Evolutionary conservation across 2,888 invertebrate genomes (phyloP), one percentile per base, ranked within the genome.

Genomic region (Stratiomys singularior): DNA sequence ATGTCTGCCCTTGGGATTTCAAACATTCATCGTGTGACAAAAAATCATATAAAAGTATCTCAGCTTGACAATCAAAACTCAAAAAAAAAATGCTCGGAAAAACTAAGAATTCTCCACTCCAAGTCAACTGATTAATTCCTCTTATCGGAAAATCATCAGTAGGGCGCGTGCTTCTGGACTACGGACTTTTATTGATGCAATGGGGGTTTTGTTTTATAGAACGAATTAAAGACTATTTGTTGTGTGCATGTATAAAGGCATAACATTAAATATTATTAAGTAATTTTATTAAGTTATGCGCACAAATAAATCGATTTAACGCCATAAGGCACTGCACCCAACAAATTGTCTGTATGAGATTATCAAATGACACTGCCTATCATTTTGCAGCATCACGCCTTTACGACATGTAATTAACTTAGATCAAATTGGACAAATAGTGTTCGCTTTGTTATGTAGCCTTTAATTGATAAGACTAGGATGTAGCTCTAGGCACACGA

Each of bases 101-200:
- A 37, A 37, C 3, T 37, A 9, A 37, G 9, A 9, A 37, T 9
- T 15, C 52, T 4, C 4, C 7, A 52, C 7, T 15, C 52, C 52
- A 15, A 60, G 23, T 60, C 18, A 60, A 25, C 25, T 60, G 60
- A 23, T 60, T 25, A 60, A 60, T 23, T 9, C 60, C 15, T 30
- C 28, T 60, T 60, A 60, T 64, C 64, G 28, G 28, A 27, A 1
- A 64, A 64, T 30, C 64, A 64, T 64, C 28, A 30, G 30, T 28
- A 7, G 3, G 64, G 28, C 28, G 30, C 64, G 30, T 64, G 64
- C n/a, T 64, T 64, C 7, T 64, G 64, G 28, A 64, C 64, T 64
- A 27, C 30, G 30, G 64, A 64, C 64, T 64, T 30, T 30, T 64
- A 30, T 64, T 64, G 64, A 64, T 27, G 64, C 18, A 64, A 64